These are phyloP conservation scores for Phocides pigmalion DNA, from an alignment of 1,140 invertebrate species.

Conservation along the genomic window DNA sequence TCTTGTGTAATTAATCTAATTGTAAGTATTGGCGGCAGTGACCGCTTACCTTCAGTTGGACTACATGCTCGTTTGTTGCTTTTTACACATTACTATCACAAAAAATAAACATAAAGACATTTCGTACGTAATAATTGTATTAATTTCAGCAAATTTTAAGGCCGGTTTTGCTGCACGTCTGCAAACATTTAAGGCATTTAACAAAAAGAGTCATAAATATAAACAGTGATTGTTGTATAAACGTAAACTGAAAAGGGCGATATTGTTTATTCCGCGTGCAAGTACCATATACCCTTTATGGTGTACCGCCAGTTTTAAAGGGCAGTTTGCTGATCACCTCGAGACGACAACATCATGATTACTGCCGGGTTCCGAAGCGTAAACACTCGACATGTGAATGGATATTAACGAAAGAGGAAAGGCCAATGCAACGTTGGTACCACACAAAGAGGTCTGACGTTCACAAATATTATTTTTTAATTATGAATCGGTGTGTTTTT, in stretches of 20 bases:
- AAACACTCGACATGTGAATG: conserved; percentile 45
- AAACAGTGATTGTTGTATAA: conserved; percentile 7
- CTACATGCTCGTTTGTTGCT: too few species aligned
- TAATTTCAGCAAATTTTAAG: background rate
- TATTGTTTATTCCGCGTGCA: conserved; percentile 35
- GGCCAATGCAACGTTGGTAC: conserved; percentile 10
- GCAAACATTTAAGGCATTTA: background rate
- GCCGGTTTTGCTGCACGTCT: background rate
- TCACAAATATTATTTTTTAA: conserved; percentile 20
- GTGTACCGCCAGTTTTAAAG: conserved; percentile 58
- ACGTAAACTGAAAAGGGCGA: conserved; percentile 9
- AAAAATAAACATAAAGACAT: too few species aligned
- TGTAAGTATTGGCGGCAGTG: too few species aligned
- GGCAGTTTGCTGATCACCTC: conserved; percentile 63
- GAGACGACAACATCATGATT: conserved; percentile 51
- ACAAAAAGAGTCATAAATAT: background rate
- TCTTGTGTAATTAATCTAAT: too few species aligned
- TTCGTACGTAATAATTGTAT: too few species aligned
- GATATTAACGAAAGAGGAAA: conserved; percentile 44
- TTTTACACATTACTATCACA: too few species aligned
- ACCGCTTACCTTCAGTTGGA: too few species aligned
- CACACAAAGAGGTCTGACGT: conserved; percentile 17
- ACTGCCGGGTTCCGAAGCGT: conserved; percentile 61
- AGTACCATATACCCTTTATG: conserved; percentile 54
- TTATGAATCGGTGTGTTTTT: background rate